phyloP scores from a whole-genome alignment of 2,888 invertebrate genomes.

The Papilio elwesi region DNA sequence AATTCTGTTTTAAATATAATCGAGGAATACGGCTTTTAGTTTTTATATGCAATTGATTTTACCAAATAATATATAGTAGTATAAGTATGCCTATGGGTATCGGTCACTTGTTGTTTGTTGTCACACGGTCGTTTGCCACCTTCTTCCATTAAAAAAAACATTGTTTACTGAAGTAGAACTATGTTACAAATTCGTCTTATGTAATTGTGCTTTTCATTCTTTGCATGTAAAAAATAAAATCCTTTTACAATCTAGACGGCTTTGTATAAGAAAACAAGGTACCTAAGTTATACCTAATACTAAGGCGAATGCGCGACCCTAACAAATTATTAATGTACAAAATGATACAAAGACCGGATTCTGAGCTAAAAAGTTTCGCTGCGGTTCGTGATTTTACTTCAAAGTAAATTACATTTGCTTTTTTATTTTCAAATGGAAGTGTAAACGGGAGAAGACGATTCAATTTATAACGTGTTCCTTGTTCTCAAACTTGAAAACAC shows the following conservation, averaged over 20 bases:
- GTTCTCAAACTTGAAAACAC: conserved; percentile 56
- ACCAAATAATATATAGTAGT: too few species aligned
- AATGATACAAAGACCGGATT: conserved; percentile 70
- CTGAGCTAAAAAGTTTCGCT: conserved; percentile 62
- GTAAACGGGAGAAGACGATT: conserved; percentile 63
- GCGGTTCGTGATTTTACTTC: conserved; percentile 72
- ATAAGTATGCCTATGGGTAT: too few species aligned
- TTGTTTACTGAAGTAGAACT: conserved; percentile 52
- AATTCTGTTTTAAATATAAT: too few species aligned
- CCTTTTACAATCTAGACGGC: conserved; percentile 69
- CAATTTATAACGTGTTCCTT: conserved; percentile 59
- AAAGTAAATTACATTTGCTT: conserved; percentile 64
- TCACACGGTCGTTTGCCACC: too few species aligned
- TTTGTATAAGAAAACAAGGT: conserved; percentile 69
- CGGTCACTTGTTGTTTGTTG: too few species aligned
- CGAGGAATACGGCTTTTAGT: too few species aligned
- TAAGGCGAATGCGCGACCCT: conserved; percentile 61
- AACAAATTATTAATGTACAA: conserved; percentile 75
- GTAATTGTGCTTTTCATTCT: conserved; percentile 71
- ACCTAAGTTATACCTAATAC: conserved; percentile 68
- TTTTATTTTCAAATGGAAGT: conserved; percentile 57
- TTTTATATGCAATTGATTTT: too few species aligned
- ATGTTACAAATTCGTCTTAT: conserved; percentile 59
- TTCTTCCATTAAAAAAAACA: too few species aligned
- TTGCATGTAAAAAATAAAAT: conserved; percentile 78